Evolutionary conservation across 2,797 vertebrate species (phyloP), one percentile per base, ranked within the genome.

Genomic region (Rhinophrynus dorsalis): DNA sequence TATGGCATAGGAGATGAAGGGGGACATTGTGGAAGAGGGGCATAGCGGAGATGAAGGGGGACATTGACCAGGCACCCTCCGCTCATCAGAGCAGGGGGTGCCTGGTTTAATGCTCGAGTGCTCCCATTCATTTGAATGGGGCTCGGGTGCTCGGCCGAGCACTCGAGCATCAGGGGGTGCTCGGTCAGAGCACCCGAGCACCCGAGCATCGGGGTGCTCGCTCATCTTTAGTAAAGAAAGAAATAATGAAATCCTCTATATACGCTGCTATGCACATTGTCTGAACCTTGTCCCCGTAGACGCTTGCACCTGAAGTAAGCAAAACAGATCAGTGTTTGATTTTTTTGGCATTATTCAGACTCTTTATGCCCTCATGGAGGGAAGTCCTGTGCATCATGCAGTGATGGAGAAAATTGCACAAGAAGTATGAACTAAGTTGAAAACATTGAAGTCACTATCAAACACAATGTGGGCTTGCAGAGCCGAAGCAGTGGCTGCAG

Each of bases 361-460:
- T 1, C 27, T 55, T 32, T 55, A 55, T 55, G 29, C 26, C 51
- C 33, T 32, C 17, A 55, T 55, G 27, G 3, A 55, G 51, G 29
- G 27, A 32, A 55, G 51, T 33, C 15, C 30, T 35, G 54, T 56
- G 11, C 2, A 32, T 21, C 54, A 56, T 56, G 29, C 30, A 10
- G 27, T 55, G n/a, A 35, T 56, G 20, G 54, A 56, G 32, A 56
- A 35, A 9, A 21, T 56, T 35, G 35, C 17, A 3, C 3, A 56
- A 35, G 30, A 56, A 23, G 33, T 40, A 13, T 33, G 33, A 38
- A 2, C 55, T n/a, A n/a, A n/a, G n/a, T n/a, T n/a, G n/a, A n/a
- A n/a, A n/a, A n/a, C 55, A 58, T 26, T 58, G 15, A 58, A 23
- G 30, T 24, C 35, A 55, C 51, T 2, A 17, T 55, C 51, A 17